phyloP scores from a whole-genome alignment of 1,140 invertebrate species.

The Ceratitis capitata region DNA sequence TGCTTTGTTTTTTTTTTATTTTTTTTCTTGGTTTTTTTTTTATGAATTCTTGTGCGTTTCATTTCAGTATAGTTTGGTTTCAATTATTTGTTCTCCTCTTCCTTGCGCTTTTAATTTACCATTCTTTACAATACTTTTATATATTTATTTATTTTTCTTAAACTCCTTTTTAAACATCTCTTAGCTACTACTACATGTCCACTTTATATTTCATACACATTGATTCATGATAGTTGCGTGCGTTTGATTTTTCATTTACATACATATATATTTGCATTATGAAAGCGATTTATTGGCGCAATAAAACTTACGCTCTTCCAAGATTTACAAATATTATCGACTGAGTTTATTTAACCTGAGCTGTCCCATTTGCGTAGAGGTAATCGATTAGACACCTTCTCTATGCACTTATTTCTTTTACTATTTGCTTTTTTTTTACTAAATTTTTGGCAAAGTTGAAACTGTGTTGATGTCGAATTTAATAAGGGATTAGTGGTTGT shows the following conservation, averaged over 20 bases:
- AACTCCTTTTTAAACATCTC: background rate
- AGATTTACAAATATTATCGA: background rate
- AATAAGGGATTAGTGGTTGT: background rate
- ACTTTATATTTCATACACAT: no score
- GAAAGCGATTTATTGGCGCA: background rate
- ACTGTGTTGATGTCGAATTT: background rate
- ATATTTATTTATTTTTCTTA: background rate
- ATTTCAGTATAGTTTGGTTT: background rate
- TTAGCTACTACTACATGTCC: no score
- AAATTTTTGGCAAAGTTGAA: background rate
- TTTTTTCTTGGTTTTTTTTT: background rate
- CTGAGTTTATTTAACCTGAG: constrained; percentile 27
- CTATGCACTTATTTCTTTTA: background rate
- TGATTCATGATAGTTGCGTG: background rate
- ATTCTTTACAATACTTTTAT: background rate
- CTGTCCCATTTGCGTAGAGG: background rate
- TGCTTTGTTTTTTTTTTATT: no score
- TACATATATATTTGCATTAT: background rate
- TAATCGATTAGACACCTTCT: background rate
- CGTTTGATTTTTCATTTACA: background rate
- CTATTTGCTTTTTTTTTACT: background rate
- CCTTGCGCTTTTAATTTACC: background rate
- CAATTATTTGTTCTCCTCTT: no score
- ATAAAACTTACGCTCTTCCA: constrained; percentile 27
- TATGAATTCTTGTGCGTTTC: background rate